Base-by-base conservation (phyloP, 1,140 invertebrate genomes). In the Mycetomoellerius zeteki region DNA sequence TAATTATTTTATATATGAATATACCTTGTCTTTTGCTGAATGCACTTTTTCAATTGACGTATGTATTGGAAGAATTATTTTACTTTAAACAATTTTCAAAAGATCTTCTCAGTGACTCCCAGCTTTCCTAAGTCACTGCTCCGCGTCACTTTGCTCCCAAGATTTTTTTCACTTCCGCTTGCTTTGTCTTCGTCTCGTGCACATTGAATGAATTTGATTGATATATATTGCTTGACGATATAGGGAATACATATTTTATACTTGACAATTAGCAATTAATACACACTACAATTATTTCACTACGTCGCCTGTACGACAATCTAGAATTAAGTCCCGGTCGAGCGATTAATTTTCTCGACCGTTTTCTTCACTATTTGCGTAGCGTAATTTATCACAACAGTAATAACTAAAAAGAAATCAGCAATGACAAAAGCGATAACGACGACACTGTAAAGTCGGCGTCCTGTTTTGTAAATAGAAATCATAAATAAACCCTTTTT, bases 191-290 rank as follows among this genome's bases (percentile, higher is more conserved):
- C 87, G 33, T 92, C 27, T 21, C 76, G 85, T 81, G 85, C 80
- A 54, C 76, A 73, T 86, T 67, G 72, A 88, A 80, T 43, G 24
- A 60, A 81, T 10, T 43, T 43, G 73, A 77, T 77, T 5, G 33
- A 77, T 62, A 56, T 37, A 14, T 37, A 14, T n/a, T 19, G 47
- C 24, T 65, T 33, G 64, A 69, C 16, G 43, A 71, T 27, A 19
- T 71, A 81, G 21, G 27, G 12, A 88, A 85, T 73, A 85, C 64
- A 90, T 85, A 88, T 90, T 93, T 91, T 91, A 92, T 90, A 89
- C 71, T 81, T 88, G 86, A 93, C 87, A 54, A 30, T 81, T 90
- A 89, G 69, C 87, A 64, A 16, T 50, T 69, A 75, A 10, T 90
- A 76, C 69, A 86, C 77, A 84, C 60, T 60, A 73, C 75, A 33